Conservation (phyloP, 2,888 invertebrate genomes). For the Anodontia alba region DNA sequence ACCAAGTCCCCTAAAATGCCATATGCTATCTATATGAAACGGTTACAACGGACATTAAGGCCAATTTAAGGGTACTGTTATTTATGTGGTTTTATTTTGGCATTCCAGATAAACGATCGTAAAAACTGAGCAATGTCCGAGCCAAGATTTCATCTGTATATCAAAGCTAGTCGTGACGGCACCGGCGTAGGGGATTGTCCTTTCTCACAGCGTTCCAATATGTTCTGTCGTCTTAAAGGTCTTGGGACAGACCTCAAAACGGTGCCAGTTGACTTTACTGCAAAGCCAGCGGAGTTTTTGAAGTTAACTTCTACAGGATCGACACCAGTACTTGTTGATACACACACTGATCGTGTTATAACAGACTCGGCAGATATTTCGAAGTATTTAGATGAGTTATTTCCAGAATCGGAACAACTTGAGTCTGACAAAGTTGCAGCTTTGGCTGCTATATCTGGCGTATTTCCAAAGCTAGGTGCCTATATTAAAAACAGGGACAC, state of each 20-base stretch:
- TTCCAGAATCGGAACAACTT: slow-evolving; percentile 28
- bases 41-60: too few species aligned
- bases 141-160: slow-evolving; percentile 65
- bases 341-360: slow-evolving; percentile 50
- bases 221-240: slow-evolving; percentile 62
- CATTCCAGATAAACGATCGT: too few species aligned
- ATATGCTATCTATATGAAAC: too few species aligned
- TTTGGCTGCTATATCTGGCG: slow-evolving; percentile 46
- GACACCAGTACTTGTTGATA: slow-evolving; percentile 70
- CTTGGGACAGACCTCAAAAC: slow-evolving; percentile 46
- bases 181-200: slow-evolving; percentile 71
- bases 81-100: too few species aligned
- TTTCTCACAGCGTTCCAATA: slow-evolving; percentile 65
- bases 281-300: slow-evolving; percentile 66
- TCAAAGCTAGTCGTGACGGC: slow-evolving; percentile 69
- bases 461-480: slow-evolving; percentile 67
- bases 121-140: slow-evolving; percentile 16
- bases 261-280: slow-evolving; percentile 52
- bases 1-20: too few species aligned
- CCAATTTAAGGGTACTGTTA: too few species aligned
- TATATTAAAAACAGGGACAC: slow-evolving; percentile 68
- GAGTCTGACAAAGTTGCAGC: background rate
- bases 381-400: slow-evolving; percentile 54
- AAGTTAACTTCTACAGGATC: slow-evolving; percentile 64
- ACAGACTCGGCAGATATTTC: slow-evolving; percentile 68